These are phyloP conservation scores for Salpingus planirostris DNA, from an alignment of 2,888 invertebrate species.

Conservation along the genomic window DNA sequence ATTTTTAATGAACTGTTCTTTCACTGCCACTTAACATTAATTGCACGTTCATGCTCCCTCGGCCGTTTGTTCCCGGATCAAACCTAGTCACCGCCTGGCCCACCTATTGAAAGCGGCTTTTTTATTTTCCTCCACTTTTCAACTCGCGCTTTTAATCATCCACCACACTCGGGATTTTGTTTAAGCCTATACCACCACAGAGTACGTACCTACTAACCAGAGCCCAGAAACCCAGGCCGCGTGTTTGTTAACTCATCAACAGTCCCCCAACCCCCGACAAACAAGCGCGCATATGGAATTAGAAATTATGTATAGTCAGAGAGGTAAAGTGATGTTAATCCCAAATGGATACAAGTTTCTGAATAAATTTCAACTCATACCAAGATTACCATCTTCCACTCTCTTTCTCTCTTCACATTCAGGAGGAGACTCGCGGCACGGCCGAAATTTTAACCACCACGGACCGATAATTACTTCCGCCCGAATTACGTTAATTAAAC, in stretches of 20 bases:
- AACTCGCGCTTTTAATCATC: slow-evolving; percentile 7
- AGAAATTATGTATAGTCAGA: no score
- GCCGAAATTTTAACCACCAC: no score
- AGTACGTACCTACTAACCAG: no score
- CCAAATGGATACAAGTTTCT: slow-evolving; percentile 14
- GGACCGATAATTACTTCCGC: no score
- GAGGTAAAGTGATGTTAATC: slow-evolving; percentile 12
- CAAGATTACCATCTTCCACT: slow-evolving; percentile 12
- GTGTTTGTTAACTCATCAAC: no score
- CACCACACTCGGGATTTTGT: no score
- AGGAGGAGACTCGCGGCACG: no score
- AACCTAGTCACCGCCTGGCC: neutral
- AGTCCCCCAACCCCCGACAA: no score
- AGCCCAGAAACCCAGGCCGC: no score
- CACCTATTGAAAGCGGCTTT: neutral
- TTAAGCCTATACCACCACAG: no score
- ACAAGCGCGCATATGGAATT: no score
- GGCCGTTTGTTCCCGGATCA: slow-evolving; percentile 3
- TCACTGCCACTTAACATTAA: slow-evolving; percentile 32
- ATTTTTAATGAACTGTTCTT: slow-evolving; percentile 33
- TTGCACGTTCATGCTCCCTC: slow-evolving; percentile 27
- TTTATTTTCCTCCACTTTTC: slow-evolving; percentile 4
- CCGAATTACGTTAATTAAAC: no score
- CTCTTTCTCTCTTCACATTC: slow-evolving; percentile 6
- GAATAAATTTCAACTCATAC: slow-evolving; percentile 15